Conservation (phyloP, 2,797 vertebrate species). For the Tolypeutes matacus region DNA sequence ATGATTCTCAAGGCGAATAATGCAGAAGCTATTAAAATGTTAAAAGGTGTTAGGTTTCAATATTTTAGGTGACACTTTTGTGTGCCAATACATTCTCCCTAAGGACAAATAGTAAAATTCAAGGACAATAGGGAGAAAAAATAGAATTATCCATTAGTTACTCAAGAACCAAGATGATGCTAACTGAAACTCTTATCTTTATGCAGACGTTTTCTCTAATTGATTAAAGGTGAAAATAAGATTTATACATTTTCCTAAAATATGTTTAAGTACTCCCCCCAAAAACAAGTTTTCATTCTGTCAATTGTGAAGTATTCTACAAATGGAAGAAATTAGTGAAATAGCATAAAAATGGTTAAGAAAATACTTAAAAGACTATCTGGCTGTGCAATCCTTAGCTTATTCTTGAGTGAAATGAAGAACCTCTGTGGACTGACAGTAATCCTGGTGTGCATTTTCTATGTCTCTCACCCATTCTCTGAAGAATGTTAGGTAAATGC, state of each 20-base stretch:
- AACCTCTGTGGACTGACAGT: not conserved
- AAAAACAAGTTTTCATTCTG: slow-evolving; percentile 51
- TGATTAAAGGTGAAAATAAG: slow-evolving; percentile 20
- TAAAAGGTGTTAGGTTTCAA: slow-evolving; percentile 82
- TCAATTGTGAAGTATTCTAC: slow-evolving; percentile 31
- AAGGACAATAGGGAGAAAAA: slow-evolving; percentile 72
- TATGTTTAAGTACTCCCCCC: slow-evolving; percentile 23
- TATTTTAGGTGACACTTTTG: slow-evolving; percentile 76
- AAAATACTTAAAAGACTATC: slow-evolving; percentile 41
- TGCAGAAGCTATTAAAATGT: slow-evolving; percentile 68
- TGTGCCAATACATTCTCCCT: slow-evolving; percentile 73
- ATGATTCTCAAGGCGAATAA: slow-evolving; percentile 71
- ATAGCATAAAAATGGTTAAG: not conserved
- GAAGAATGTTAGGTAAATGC: slow-evolving; percentile 36
- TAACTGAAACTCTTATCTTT: slow-evolving; percentile 66
- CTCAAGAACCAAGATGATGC: slow-evolving; percentile 55
- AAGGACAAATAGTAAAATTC: slow-evolving; percentile 76
- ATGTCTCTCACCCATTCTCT: not conserved
- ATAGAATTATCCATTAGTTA: slow-evolving; percentile 71
- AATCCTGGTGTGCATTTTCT: not conserved
- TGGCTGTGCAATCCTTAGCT: slow-evolving; percentile 42
- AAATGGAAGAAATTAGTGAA: slow-evolving; percentile 43
- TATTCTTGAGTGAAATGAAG: slow-evolving; percentile 46
- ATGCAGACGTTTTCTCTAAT: slow-evolving; percentile 67
- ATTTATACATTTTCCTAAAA: slow-evolving; percentile 46